phyloP scores from a whole-genome alignment of 35 echinoderm and acorn worm species.

The Amphiura filiformis region DNA sequence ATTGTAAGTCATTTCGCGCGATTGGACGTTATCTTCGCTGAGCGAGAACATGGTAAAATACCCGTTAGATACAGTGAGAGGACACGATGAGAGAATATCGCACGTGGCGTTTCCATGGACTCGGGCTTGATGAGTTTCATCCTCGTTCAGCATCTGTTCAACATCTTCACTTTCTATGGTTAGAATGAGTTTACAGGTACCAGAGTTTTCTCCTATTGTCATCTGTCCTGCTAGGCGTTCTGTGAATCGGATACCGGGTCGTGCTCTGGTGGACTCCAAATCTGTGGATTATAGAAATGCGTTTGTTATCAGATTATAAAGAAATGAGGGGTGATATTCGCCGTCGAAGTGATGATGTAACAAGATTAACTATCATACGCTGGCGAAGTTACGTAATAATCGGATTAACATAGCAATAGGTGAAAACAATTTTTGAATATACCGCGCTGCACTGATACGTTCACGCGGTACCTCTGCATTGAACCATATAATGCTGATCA shows the following conservation, averaged over 20 bases:
- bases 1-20: constrained; percentile 66
- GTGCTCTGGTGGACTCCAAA: neutral
- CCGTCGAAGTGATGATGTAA: too few relatives aligned
- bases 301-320: too few relatives aligned
- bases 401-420: too few relatives aligned
- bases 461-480: too few relatives aligned
- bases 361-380: too few relatives aligned
- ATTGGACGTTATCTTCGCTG: constrained; percentile 39
- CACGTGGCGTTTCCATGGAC: constrained; percentile 57
- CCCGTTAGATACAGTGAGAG: constrained; percentile 51
- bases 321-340: too few relatives aligned
- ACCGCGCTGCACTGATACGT: too few relatives aligned
- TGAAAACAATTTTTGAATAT: too few relatives aligned
- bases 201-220: constrained; percentile 12
- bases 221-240: constrained; percentile 46
- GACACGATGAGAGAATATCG: constrained; percentile 38
- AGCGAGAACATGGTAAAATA: constrained; percentile 50
- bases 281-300: too few relatives aligned
- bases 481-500: too few relatives aligned
- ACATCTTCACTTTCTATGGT: constrained; percentile 58
- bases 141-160: constrained; percentile 40
- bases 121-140: constrained; percentile 31
- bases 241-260: constrained; percentile 57
- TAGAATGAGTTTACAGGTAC: constrained; percentile 48
- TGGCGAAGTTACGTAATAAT: too few relatives aligned